phyloP scores from a whole-genome alignment of 2,797 vertebrate species.

The Sibirionetta formosa region DNA sequence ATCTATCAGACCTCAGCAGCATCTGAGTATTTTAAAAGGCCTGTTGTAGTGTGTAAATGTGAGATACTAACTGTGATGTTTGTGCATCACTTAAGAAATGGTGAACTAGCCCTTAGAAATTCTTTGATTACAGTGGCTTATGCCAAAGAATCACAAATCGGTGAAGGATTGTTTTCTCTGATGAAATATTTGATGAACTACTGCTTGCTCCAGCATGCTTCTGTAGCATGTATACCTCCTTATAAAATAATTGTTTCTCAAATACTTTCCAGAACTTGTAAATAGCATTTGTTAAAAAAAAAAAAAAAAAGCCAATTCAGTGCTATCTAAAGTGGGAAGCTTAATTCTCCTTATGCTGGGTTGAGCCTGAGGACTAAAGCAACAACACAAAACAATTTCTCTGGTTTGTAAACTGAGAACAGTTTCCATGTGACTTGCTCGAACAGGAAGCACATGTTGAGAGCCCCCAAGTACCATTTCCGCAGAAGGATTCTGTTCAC shows the following conservation, averaged over 20 bases:
- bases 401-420: conserved; percentile 67
- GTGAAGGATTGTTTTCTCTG: neutral
- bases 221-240: neutral
- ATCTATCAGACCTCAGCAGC: conserved; percentile 5
- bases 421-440: conserved; percentile 58
- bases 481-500: conserved; percentile 55
- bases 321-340: conserved; percentile 28
- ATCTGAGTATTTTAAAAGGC: conserved; percentile 24
- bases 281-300: conserved; percentile 25
- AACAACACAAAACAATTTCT: conserved; percentile 50
- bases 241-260: neutral
- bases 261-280: neutral
- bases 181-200: neutral
- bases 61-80: neutral
- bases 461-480: conserved; percentile 53
- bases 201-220: neutral
- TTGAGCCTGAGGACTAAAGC: conserved; percentile 23
- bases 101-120: neutral
- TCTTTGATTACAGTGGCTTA: neutral
- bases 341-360: conserved; percentile 47
- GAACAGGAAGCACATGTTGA: conserved; percentile 64
- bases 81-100: neutral
- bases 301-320: conserved; percentile 1
- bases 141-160: neutral
- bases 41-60: neutral